Evolutionary conservation across 2,888 invertebrate genomes (phyloP).

Genomic region (Sipunculus nudus): DNA sequence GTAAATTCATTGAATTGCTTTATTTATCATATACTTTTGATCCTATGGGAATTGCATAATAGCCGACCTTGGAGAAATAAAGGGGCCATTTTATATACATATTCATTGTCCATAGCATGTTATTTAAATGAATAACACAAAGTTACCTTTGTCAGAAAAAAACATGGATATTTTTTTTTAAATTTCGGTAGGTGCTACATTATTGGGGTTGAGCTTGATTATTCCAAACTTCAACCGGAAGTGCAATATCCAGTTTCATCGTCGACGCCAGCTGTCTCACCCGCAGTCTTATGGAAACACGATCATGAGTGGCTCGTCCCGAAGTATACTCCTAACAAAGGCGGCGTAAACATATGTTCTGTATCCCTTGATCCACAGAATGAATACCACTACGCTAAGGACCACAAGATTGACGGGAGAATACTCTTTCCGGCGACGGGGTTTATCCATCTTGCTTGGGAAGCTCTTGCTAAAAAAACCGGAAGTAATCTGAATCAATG

Average conservation of each 20-base stretch:
- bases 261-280: conserved; percentile 75
- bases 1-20: too few relatives aligned
- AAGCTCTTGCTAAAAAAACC: conserved; percentile 10
- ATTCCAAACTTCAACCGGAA: neutral
- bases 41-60: too few relatives aligned
- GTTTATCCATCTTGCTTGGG: conserved; percentile 71
- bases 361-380: neutral
- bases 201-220: conserved; percentile 2
- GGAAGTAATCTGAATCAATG: conserved; percentile 70
- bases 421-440: conserved; percentile 87
- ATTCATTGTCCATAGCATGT: too few relatives aligned
- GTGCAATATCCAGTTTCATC: conserved; percentile 1
- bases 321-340: neutral
- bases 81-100: too few relatives aligned
- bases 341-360: neutral
- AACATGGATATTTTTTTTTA: neutral
- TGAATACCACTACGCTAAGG: conserved; percentile 57
- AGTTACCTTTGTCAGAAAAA: neutral
- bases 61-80: too few relatives aligned
- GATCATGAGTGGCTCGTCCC: conserved; percentile 77
- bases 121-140: too few relatives aligned
- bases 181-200: conserved; percentile 6
- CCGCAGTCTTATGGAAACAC: conserved; percentile 86
- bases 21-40: too few relatives aligned
- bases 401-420: conserved; percentile 84